Percentiles rank a stretch among this genome's conserved stretches.
Conservation (phyloP, 2,888 invertebrate species). For the Diloba caeruleocephala region DNA sequence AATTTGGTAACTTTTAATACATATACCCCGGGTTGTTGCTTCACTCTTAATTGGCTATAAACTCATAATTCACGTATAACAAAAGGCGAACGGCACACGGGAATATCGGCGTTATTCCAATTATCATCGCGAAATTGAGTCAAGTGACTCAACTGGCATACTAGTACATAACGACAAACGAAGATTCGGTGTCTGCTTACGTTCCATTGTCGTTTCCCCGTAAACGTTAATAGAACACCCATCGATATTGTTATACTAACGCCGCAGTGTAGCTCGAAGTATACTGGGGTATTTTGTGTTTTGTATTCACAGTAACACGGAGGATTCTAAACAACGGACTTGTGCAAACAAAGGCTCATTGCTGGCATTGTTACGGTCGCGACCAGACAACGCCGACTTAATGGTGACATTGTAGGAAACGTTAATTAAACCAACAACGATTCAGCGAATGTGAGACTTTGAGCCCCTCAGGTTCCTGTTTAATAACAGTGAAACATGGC, state of each 20-base stretch:
- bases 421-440: conserved; percentile 83
- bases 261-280: conserved; percentile 44
- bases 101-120: conserved; percentile 79
- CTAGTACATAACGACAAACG: conserved; percentile 38
- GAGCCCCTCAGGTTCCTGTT: conserved; percentile 60
- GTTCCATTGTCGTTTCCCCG: conserved; percentile 45
- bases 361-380: conserved; percentile 69
- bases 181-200: conserved; percentile 32
- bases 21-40: conserved; percentile 64
- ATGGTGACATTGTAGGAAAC: conserved; percentile 84
- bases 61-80: conserved; percentile 78
- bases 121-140: conserved; percentile 81
- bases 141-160: conserved; percentile 45
- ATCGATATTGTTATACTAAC: conserved; percentile 41
- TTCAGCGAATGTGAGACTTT: conserved; percentile 73
- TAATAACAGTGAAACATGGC: conserved; percentile 57
- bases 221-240: conserved; percentile 34
- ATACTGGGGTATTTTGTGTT: conserved; percentile 45
- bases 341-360: conserved; percentile 78
- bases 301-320: conserved; percentile 51
- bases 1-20: conserved; percentile 59
- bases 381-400: conserved; percentile 76
- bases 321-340: conserved; percentile 59
- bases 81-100: conserved; percentile 73
- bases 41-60: conserved; percentile 75